Evolutionary conservation across 2,888 invertebrate species (phyloP).

Genomic region (Acleris cristana): DNA sequence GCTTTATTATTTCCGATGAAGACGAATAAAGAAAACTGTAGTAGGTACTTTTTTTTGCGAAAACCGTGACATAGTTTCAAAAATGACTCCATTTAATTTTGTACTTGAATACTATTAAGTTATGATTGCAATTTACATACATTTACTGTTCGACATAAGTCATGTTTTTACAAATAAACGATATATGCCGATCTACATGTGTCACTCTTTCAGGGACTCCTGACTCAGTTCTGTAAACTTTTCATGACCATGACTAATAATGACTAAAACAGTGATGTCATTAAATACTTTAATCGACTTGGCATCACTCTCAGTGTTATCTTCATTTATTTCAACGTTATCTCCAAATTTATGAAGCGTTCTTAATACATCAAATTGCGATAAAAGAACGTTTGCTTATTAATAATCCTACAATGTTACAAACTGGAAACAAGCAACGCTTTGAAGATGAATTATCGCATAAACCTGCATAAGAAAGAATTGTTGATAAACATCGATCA

Average conservation of each 20-base stretch:
- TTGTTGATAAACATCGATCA: conserved; percentile 84
- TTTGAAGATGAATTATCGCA: conserved; percentile 82
- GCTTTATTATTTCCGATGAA: conserved; percentile 46
- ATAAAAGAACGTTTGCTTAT: conserved; percentile 57
- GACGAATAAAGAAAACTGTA: conserved; percentile 25
- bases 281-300: conserved; percentile 56
- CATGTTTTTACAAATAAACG: too few relatives aligned
- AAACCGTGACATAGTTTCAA: too few relatives aligned
- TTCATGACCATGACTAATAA: conserved; percentile 50
- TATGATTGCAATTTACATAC: too few relatives aligned
- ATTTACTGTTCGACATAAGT: too few relatives aligned
- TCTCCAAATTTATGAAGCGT: conserved; percentile 54
- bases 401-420: conserved; percentile 4
- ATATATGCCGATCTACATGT: conserved; percentile 42
- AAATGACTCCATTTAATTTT: too few relatives aligned
- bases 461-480: conserved; percentile 83
- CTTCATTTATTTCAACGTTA: conserved; percentile 49
- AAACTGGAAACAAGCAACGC: conserved; percentile 77
- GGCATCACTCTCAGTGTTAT: conserved; percentile 63
- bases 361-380: conserved; percentile 56
- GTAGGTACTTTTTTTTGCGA: neutral
- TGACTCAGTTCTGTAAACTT: conserved; percentile 69
- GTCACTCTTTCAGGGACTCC: conserved; percentile 59
- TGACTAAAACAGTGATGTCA: conserved; percentile 69
- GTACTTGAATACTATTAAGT: too few relatives aligned